These are phyloP conservation scores for Rachycentron canadum DNA, from an alignment of 2,797 vertebrate species.

Conservation along the genomic window DNA sequence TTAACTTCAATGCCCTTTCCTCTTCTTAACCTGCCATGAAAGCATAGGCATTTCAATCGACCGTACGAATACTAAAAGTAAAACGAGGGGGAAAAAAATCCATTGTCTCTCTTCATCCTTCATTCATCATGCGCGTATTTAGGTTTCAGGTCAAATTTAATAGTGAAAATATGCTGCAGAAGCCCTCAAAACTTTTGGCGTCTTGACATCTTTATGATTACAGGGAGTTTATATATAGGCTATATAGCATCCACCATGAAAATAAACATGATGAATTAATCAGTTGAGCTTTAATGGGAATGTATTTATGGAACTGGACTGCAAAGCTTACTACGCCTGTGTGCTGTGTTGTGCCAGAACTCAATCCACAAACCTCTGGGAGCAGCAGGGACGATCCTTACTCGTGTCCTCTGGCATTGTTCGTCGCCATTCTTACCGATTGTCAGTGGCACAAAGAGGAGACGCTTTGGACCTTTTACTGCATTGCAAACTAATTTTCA, in stretches of 20 bases:
- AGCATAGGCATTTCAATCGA: conserved; percentile 41
- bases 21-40: conserved; percentile 44
- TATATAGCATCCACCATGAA: conserved; percentile 53
- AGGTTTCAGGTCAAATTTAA: conserved; percentile 71
- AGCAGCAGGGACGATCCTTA: conserved; percentile 40
- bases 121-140: conserved; percentile 65
- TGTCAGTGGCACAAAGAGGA: conserved; percentile 41
- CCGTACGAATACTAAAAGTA: conserved; percentile 33
- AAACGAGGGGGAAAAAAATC: conserved; percentile 31
- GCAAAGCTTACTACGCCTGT: conserved; percentile 26
- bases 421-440: conserved; percentile 28
- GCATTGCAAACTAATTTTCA: conserved; percentile 39
- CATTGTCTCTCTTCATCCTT: conserved; percentile 58
- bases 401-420: conserved; percentile 50
- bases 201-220: conserved; percentile 61
- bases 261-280: conserved; percentile 75
- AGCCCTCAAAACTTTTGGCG: conserved; percentile 39
- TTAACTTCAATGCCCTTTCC: conserved; percentile 51
- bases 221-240: conserved; percentile 47
- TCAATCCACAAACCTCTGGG: conserved; percentile 62
- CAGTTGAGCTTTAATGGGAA: conserved; percentile 57
- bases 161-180: conserved; percentile 49
- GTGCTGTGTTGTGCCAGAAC: conserved; percentile 50
- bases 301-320: conserved; percentile 61
- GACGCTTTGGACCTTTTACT: conserved; percentile 2